phyloP scores from a whole-genome alignment of 2,888 invertebrate species.

The Acleris cristana region DNA sequence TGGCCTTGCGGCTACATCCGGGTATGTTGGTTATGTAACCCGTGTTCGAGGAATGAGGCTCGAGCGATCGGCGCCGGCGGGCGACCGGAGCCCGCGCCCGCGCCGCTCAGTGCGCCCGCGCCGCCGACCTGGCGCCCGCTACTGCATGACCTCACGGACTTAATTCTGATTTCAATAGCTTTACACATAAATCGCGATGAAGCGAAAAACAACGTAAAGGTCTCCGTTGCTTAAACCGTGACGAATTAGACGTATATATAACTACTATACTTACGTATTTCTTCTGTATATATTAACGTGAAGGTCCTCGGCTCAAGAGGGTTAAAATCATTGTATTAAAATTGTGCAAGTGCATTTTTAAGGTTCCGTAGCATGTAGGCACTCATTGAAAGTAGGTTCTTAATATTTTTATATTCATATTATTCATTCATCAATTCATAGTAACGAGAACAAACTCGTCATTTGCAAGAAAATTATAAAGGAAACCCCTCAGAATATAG shows the following conservation, averaged over 20 bases:
- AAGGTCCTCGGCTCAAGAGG: background rate
- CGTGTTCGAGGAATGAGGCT: constrained; percentile 41
- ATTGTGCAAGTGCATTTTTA: no score
- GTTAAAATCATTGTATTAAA: no score
- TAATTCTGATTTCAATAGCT: constrained; percentile 5
- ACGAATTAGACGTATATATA: background rate
- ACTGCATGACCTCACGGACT: constrained; percentile 8
- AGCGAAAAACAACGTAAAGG: constrained; percentile 8
- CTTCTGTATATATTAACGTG: background rate
- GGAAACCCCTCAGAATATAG: no score
- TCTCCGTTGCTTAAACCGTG: background rate
- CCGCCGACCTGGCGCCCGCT: constrained; percentile 10
- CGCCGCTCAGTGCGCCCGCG: constrained; percentile 5
- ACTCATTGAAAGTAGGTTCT: no score
- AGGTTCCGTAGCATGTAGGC: no score
- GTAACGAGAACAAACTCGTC: no score
- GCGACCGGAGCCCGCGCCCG: constrained; percentile 31
- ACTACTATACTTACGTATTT: background rate
- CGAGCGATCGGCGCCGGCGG: constrained; percentile 8
- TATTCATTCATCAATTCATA: no score
- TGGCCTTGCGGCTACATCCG: constrained; percentile 74
- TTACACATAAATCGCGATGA: constrained; percentile 5
- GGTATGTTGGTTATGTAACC: constrained; percentile 68
- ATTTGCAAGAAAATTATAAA: no score
- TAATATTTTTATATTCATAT: no score